phyloP scores from a whole-genome alignment of 2,888 invertebrate genomes.

The Lissocephala sabroskyi region DNA sequence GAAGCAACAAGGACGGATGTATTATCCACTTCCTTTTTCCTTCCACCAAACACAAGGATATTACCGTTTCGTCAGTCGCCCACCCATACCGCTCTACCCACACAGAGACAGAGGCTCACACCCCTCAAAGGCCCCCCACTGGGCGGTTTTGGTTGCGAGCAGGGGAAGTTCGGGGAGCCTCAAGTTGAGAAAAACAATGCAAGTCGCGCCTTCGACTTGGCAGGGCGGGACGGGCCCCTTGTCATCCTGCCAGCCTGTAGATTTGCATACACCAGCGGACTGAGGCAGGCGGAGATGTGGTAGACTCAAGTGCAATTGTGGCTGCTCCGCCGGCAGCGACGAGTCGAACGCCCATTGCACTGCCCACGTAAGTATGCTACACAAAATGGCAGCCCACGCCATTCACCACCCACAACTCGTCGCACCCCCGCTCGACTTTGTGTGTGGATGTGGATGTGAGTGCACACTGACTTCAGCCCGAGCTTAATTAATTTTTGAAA shows the following conservation, averaged over 20 bases:
- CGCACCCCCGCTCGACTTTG: too few species aligned
- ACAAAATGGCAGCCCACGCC: conserved; percentile 24
- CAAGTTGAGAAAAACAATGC: conserved; percentile 49
- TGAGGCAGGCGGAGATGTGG: conserved; percentile 10
- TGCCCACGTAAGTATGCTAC: conserved; percentile 25
- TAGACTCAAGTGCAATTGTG: conserved; percentile 45
- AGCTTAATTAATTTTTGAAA: conserved; percentile 72
- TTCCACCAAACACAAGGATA: conserved; percentile 74
- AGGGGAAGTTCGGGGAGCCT: conserved; percentile 22
- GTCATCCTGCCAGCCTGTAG: conserved; percentile 5
- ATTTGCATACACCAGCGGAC: not conserved
- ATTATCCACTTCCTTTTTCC: conserved; percentile 74
- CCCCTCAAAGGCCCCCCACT: not conserved
- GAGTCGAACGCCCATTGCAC: too few species aligned
- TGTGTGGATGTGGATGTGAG: not conserved
- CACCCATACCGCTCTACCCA: conserved; percentile 15
- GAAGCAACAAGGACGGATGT: conserved; percentile 74
- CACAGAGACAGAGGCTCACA: conserved; percentile 12
- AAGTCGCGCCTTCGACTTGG: not conserved
- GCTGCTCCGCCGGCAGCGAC: not conserved
- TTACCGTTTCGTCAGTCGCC: conserved; percentile 72
- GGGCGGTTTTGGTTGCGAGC: not conserved
- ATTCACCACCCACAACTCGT: too few species aligned
- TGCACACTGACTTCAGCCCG: conserved; percentile 23
- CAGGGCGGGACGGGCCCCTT: not conserved